Conservation (phyloP, 2,888 invertebrate species). For the Meteorus cinctellus region DNA sequence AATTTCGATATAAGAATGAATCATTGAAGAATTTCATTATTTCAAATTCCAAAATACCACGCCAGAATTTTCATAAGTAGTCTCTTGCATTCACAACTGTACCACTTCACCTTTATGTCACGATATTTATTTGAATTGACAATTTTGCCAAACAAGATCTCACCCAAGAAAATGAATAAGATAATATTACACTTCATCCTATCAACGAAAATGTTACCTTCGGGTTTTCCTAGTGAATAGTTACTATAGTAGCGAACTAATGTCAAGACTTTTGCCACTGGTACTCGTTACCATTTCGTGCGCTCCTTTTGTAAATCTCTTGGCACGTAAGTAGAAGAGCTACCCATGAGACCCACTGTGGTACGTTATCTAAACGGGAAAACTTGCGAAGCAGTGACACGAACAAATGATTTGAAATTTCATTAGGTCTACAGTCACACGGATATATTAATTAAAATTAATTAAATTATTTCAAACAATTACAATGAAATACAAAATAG, state of each 20-base stretch:
- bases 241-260: conserved; percentile 3
- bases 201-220: conserved; percentile 20
- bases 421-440: conserved; percentile 4
- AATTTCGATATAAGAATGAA: too few species aligned
- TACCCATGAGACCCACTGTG: conserved; percentile 18
- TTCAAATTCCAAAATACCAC: too few species aligned
- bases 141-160: neutral
- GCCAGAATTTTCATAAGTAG: neutral
- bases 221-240: conserved; percentile 14
- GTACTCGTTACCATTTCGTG: conserved; percentile 20
- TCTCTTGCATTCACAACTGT: neutral
- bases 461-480: neutral
- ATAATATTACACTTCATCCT: conserved; percentile 12
- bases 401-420: conserved; percentile 11
- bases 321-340: conserved; percentile 28
- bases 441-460: conserved; percentile 14
- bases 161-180: conserved; percentile 20
- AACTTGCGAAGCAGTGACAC: conserved; percentile 40
- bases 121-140: conserved; percentile 13
- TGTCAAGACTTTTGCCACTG: conserved; percentile 24
- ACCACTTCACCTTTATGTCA: neutral
- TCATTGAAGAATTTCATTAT: too few species aligned
- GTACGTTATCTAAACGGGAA: conserved; percentile 50
- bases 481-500: neutral
- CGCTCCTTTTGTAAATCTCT: conserved; percentile 30